Evolutionary conservation across 2,113 vertebrate species (phyloP).

Genomic region (Pycnonotus jocosus): DNA sequence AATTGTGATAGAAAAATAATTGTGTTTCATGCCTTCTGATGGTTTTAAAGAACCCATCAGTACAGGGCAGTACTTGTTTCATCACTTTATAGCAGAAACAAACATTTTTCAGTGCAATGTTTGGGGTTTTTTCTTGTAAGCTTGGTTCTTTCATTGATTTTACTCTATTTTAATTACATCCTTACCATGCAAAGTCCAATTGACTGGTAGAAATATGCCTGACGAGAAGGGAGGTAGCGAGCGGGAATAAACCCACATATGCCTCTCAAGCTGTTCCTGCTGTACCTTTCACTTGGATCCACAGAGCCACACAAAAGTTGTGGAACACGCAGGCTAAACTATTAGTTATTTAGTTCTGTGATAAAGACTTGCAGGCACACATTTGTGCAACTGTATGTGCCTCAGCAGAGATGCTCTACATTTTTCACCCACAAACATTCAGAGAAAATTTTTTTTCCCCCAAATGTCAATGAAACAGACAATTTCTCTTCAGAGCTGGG

Average conservation of each 20-base stretch:
- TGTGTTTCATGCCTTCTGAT: neutral
- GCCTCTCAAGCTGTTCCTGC: slow-evolving; percentile 30
- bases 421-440: neutral
- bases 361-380: neutral
- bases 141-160: neutral
- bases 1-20: neutral
- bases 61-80: neutral
- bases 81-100: rapidly evolving
- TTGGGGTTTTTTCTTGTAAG: neutral
- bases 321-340: neutral
- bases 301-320: neutral
- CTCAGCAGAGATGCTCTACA: neutral
- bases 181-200: neutral
- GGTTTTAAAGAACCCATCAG: neutral
- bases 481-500: neutral
- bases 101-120: neutral
- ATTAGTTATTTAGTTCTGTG: neutral
- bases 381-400: neutral
- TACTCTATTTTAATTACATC: neutral
- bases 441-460: neutral
- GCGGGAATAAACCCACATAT: slow-evolving; percentile 25
- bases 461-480: neutral
- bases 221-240: neutral
- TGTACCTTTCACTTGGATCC: neutral
- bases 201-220: neutral